Conservation (phyloP, 2,888 invertebrate genomes). For the Helicoverpa assulta region DNA sequence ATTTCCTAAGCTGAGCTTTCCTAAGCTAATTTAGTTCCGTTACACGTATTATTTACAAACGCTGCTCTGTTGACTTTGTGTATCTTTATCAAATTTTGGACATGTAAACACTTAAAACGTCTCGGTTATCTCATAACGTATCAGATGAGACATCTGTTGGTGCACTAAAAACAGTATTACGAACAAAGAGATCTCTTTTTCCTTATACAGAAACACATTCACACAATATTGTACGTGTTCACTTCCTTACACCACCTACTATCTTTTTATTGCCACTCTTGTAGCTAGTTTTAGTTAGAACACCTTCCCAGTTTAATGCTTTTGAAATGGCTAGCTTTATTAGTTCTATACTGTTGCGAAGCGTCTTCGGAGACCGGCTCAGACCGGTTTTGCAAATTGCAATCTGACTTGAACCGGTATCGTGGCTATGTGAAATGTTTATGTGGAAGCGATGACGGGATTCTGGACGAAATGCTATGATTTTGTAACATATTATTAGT, state of each 20-base stretch:
- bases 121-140: slow-evolving; percentile 19
- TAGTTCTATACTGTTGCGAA: slow-evolving; percentile 35
- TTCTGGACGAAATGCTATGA: slow-evolving; percentile 23
- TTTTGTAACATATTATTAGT: not conserved
- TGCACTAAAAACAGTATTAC: slow-evolving; percentile 5
- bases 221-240: slow-evolving; percentile 5
- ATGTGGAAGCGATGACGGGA: slow-evolving; percentile 36
- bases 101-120: slow-evolving; percentile 24
- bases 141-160: slow-evolving; percentile 11
- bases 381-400: slow-evolving; percentile 45
- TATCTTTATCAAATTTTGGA: not conserved
- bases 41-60: slow-evolving; percentile 11
- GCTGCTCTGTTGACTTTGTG: not conserved
- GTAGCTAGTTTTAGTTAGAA: slow-evolving; percentile 2
- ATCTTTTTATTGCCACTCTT: slow-evolving; percentile 14
- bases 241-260: slow-evolving; percentile 21
- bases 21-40: slow-evolving; percentile 22
- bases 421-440: slow-evolving; percentile 39
- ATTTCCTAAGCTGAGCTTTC: not conserved
- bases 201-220: slow-evolving; percentile 10
- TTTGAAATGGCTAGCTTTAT: slow-evolving; percentile 37
- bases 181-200: slow-evolving; percentile 36
- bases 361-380: slow-evolving; percentile 37
- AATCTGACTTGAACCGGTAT: slow-evolving; percentile 51
- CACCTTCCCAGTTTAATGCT: slow-evolving; percentile 10